These are phyloP conservation scores for Agelastica alni DNA, from an alignment of 2,888 invertebrate species.

Conservation along the genomic window DNA sequence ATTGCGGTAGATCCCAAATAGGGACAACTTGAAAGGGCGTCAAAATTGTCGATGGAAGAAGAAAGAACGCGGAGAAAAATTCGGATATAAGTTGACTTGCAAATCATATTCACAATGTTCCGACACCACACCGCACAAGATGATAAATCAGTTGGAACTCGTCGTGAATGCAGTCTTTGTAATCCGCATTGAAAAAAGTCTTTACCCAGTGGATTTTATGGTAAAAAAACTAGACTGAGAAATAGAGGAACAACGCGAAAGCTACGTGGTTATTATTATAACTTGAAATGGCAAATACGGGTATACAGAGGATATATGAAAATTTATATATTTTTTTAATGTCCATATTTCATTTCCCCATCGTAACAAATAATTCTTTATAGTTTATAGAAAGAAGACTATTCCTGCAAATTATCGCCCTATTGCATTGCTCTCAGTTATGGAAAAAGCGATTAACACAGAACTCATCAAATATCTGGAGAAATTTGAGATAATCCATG, in stretches of 20 bases:
- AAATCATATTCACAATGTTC: slow-evolving; percentile 26
- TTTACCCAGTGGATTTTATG: slow-evolving; percentile 24
- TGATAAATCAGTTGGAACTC: slow-evolving; percentile 28
- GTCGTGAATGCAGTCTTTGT: slow-evolving; percentile 27
- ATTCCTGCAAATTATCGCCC: no score
- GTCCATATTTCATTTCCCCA: no score
- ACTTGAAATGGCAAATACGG: slow-evolving; percentile 7
- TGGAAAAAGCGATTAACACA: no score
- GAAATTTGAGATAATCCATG: no score
- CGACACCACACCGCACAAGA: slow-evolving; percentile 19
- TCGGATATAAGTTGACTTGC: slow-evolving; percentile 25
- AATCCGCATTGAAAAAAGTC: slow-evolving; percentile 27
- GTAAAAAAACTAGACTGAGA: slow-evolving; percentile 16
- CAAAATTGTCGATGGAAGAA: background rate
- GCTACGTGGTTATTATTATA: slow-evolving; percentile 4
- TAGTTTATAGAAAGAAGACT: no score
- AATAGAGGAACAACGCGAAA: slow-evolving; percentile 2
- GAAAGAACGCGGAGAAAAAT: slow-evolving; percentile 15
- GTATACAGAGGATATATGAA: no score
- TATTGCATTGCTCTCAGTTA: no score
- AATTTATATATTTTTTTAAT: no score
- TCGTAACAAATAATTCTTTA: no score
- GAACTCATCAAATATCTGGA: no score
- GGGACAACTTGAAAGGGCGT: slow-evolving; percentile 10
- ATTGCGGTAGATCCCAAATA: no score